These are phyloP conservation scores for Corythornis vintsioides DNA, from an alignment of 2,113 vertebrate species.

Conservation along the genomic window DNA sequence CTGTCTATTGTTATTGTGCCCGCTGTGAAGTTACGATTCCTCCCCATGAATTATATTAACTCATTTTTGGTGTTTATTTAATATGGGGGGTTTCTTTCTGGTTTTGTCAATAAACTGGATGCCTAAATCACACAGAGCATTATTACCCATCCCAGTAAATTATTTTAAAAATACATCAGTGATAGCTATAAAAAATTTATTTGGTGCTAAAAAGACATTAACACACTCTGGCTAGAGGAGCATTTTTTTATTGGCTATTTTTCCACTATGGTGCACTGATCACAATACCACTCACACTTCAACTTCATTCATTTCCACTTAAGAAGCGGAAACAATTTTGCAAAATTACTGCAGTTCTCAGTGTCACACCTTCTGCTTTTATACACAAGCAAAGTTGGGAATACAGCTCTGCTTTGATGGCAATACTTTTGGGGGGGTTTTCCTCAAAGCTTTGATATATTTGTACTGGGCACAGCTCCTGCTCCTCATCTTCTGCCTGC, in stretches of 20 bases:
- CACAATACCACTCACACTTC: neutral
- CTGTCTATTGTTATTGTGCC: slow-evolving; percentile 37
- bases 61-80: slow-evolving; percentile 28
- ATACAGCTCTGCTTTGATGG: neutral
- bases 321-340: neutral
- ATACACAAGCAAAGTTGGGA: neutral
- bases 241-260: slow-evolving; percentile 23
- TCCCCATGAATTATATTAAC: slow-evolving; percentile 44
- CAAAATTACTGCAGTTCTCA: neutral
- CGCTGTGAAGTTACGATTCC: slow-evolving; percentile 47
- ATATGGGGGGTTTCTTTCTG: neutral
- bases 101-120: slow-evolving; percentile 58
- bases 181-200: slow-evolving; percentile 21
- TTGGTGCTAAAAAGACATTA: slow-evolving; percentile 24
- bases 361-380: neutral
- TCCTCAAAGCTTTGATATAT: neutral
- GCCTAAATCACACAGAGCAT: slow-evolving; percentile 46
- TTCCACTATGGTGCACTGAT: slow-evolving; percentile 21
- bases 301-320: slow-evolving; percentile 40
- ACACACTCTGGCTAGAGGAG: slow-evolving; percentile 11
- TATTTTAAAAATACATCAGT: slow-evolving; percentile 44
- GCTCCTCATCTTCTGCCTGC: neutral
- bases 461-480: neutral
- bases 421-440: neutral
- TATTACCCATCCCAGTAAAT: slow-evolving; percentile 39